These are phyloP conservation scores for Sarcophaga peregrina DNA, from an alignment of 1,140 invertebrate genomes.

Conservation along the genomic window DNA sequence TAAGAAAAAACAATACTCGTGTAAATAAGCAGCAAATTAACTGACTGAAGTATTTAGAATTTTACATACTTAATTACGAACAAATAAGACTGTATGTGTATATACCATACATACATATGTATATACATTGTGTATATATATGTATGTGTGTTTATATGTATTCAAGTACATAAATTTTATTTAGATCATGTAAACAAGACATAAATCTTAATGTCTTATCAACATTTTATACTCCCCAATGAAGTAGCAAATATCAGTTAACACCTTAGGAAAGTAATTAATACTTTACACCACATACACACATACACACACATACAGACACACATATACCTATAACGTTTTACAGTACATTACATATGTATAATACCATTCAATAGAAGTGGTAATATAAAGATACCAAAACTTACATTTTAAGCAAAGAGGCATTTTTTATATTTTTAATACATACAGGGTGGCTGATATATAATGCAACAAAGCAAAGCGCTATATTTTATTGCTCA, in stretches of 20 bases:
- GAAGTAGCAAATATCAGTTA: conserved; percentile 1
- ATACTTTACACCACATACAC: not conserved
- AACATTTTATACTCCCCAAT: conserved; percentile 8
- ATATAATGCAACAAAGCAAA: too few species aligned
- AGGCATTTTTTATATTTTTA: too few species aligned
- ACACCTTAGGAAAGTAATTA: conserved; percentile 6
- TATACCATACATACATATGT: not conserved
- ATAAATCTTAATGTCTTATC: conserved; percentile 24
- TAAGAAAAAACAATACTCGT: not conserved
- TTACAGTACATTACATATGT: too few species aligned
- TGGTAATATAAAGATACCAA: too few species aligned
- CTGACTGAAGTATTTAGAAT: not conserved
- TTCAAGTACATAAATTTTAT: not conserved
- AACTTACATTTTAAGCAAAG: too few species aligned
- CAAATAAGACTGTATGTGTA: not conserved
- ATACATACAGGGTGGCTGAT: too few species aligned
- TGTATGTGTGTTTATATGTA: not conserved
- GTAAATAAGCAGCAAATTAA: not conserved
- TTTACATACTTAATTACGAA: not conserved
- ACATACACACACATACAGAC: not conserved
- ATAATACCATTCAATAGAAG: too few species aligned
- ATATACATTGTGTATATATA: not conserved
- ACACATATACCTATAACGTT: too few species aligned
- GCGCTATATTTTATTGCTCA: too few species aligned
- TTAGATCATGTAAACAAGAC: conserved; percentile 27